These are phyloP conservation scores for Helicoverpa zea DNA, from an alignment of 1,140 invertebrate genomes.

Conservation along the genomic window DNA sequence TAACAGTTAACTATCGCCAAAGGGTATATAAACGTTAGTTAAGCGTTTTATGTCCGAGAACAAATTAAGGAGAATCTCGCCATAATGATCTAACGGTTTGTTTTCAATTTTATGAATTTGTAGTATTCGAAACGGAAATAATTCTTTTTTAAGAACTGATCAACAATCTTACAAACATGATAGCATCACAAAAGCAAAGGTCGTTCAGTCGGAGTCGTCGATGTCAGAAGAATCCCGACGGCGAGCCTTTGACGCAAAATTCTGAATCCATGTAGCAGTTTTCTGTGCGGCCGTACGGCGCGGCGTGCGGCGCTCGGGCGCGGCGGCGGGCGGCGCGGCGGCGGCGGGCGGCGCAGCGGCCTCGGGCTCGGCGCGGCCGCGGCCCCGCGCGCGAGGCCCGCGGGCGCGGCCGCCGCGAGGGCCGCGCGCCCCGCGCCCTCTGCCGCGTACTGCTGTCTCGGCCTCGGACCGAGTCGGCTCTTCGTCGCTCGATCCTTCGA, in stretches of 20 bases:
- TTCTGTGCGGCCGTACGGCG: conserved; percentile 66
- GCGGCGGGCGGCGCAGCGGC: background rate
- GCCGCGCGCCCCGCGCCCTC: conserved; percentile 54
- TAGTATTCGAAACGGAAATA: too few species aligned
- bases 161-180: background rate
- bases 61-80: too few species aligned
- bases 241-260: conserved; percentile 55
- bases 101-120: too few species aligned
- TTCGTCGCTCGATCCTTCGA: conserved; percentile 59
- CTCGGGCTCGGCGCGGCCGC: conserved; percentile 26
- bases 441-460: conserved; percentile 43
- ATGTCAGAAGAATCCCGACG: conserved; percentile 71
- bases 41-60: too few species aligned
- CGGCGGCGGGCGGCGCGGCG: conserved; percentile 53
- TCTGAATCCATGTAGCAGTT: conserved; percentile 67
- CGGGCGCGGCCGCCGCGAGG: conserved; percentile 43
- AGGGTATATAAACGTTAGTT: too few species aligned
- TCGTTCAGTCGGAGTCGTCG: conserved; percentile 72
- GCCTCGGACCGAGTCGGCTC: conserved; percentile 5
- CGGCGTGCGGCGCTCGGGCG: conserved; percentile 68
- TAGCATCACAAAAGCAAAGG: background rate
- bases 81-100: too few species aligned
- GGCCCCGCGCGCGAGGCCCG: conserved; percentile 41
- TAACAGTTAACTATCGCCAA: too few species aligned
- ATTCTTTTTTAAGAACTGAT: too few species aligned